Evolutionary conservation across 1,140 invertebrate genomes (phyloP).

Genomic region (Trypoxylus dichotomus): DNA sequence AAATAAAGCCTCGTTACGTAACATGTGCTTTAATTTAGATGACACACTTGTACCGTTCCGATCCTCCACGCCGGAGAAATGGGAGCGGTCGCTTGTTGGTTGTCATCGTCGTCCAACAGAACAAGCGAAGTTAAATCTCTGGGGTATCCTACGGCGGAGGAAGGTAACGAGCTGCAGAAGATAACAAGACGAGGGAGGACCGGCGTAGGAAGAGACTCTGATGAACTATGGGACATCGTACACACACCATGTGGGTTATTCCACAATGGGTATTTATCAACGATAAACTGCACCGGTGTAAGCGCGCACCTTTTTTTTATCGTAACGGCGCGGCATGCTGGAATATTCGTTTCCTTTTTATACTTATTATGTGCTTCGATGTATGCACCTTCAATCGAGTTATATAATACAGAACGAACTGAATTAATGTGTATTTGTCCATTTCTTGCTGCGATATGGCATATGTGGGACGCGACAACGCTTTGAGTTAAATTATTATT

Average conservation of each 20-base stretch:
- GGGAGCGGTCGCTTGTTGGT: constrained; percentile 25
- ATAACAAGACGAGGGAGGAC: constrained; percentile 29
- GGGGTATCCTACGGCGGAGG: constrained; percentile 9
- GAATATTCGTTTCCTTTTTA: neutral
- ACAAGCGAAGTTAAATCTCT: constrained; percentile 27
- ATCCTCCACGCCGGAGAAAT: constrained; percentile 22
- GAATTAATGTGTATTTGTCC: neutral
- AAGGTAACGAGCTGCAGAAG: constrained; percentile 31
- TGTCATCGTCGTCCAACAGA: constrained; percentile 28
- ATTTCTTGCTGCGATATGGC: neutral
- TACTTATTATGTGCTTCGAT: neutral
- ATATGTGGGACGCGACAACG: neutral
- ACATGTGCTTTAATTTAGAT: constrained; percentile 21
- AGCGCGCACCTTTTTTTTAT: neutral
- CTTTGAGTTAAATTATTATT: neutral
- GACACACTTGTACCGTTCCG: constrained; percentile 10
- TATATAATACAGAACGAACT: neutral
- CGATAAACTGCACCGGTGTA: constrained; percentile 10
- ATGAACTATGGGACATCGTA: neutral
- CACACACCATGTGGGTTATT: constrained; percentile 18
- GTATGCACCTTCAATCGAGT: neutral
- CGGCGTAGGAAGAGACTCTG: constrained; percentile 22
- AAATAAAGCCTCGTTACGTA: constrained; percentile 20
- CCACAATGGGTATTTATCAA: constrained; percentile 29
- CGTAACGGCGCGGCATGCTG: neutral